Evolutionary conservation across 2,888 invertebrate species (phyloP), one percentile per base, ranked within the genome.

Genomic region (Ochlodes sylvanus): DNA sequence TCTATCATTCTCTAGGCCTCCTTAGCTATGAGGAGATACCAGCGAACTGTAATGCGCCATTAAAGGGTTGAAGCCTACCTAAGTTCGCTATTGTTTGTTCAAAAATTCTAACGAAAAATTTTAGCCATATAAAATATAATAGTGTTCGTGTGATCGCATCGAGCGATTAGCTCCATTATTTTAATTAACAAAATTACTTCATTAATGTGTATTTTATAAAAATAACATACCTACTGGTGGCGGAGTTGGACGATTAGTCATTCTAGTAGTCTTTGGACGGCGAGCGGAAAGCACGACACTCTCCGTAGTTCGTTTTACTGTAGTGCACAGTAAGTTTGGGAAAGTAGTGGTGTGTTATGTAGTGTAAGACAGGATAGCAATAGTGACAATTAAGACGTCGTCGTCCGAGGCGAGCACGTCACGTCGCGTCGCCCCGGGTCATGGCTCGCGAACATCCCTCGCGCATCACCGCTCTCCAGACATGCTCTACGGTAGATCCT

Each of bases 401-500:
- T 74, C 32, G 79, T 82, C 79, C 83, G 41, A 52, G 41, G 19
- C 15, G 79, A 82, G 76, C 73, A 77, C 70, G 70, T 68, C 79
- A 77, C 76, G 76, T 70, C 74, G 72, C 32, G 32, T 44, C 34
- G 61, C 61, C 47, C 64, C 73, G 76, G 77, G 80, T 78, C 79
- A 85, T 86, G 87, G 79, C 72, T 72, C 74, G 67, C 75, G 73
- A 70, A 74, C 66, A 62, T 70, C 57, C 58, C 65, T 72, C 63
- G 68, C 70, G 44, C 56, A 65, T 72, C 64, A 68, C 62, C 72
- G 66, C 60, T 70, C 74, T 67, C 63, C 69, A 79, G 76, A 80
- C 72, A 92, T 93, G 92, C 77, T 92, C 77, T 83, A 85, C 77
- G 84, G 87, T 81, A 84, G 89, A 78, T 88, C 90, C 42, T 90